phyloP scores from a whole-genome alignment of 2,888 invertebrate species.

The Parthenolecanium corni region DNA sequence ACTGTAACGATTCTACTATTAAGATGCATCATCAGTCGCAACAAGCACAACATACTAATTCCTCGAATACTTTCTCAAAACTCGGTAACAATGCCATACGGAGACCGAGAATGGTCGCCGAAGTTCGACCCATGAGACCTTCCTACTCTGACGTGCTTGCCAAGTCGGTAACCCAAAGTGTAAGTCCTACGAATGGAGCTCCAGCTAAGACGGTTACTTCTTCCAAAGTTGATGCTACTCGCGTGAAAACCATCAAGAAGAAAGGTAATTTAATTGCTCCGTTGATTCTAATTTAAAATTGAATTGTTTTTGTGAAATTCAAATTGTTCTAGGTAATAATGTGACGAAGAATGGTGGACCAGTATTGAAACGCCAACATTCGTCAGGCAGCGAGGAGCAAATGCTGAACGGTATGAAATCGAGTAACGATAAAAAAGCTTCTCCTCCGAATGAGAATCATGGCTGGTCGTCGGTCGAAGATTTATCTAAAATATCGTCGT shows the following conservation, averaged over 20 bases:
- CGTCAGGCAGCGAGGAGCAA: constrained; percentile 45
- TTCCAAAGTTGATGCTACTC: constrained; percentile 31
- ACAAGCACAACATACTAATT: constrained; percentile 14
- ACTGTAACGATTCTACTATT: constrained; percentile 4
- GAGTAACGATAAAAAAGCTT: constrained; percentile 35
- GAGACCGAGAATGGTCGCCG: constrained; percentile 57
- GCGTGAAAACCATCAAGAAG: constrained; percentile 40
- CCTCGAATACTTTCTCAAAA: constrained; percentile 17
- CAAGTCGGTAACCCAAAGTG: constrained; percentile 46
- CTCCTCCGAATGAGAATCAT: constrained; percentile 33
- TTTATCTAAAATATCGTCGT: constrained; percentile 22
- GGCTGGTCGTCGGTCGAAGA: constrained; percentile 41
- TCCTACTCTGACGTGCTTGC: constrained; percentile 73
- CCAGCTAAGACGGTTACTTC: constrained; percentile 24
- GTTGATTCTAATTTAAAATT: neutral
- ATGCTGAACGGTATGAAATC: constrained; percentile 29
- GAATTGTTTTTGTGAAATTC: neutral
- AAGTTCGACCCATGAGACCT: constrained; percentile 70
- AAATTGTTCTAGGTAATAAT: constrained; percentile 4
- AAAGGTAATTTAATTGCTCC: constrained; percentile 34
- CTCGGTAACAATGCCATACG: constrained; percentile 44
- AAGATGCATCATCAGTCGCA: constrained; percentile 37
- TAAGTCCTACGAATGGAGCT: constrained; percentile 34
- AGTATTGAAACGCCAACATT: constrained; percentile 43
- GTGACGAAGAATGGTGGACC: constrained; percentile 30